A percentile compares a stretch with the other conserved stretches of the same genome.
Evolutionary conservation across 2,113 vertebrate species (phyloP).

Genomic region (Laticauda laticaudata): DNA sequence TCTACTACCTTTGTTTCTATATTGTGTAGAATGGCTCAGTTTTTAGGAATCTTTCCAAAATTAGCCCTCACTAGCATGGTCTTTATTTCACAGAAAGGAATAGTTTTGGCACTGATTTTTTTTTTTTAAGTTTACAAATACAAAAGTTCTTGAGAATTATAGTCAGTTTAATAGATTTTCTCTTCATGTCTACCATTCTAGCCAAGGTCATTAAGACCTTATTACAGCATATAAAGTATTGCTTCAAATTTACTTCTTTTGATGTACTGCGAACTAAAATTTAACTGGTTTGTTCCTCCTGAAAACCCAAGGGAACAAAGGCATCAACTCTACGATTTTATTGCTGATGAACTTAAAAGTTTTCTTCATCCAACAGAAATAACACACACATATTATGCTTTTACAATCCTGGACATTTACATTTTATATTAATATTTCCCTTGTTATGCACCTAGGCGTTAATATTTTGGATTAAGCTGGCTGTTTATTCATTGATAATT

Average conservation of each 20-base stretch:
- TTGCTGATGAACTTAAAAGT: conserved; percentile 66
- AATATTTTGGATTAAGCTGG: neutral
- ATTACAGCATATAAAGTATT: conserved; percentile 28
- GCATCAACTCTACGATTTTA: conserved; percentile 43
- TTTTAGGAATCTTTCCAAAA: conserved; percentile 1
- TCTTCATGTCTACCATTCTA: neutral
- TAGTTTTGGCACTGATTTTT: conserved; percentile 61
- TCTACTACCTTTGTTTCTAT: neutral
- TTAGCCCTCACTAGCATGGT: neutral
- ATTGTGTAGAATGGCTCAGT: neutral
- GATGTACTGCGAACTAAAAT: conserved; percentile 11
- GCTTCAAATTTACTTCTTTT: neutral
- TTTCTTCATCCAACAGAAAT: conserved; percentile 23
- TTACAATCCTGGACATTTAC: conserved; percentile 15
- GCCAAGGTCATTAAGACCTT: conserved; percentile 7
- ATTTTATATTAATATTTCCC: neutral
- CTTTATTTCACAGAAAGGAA: conserved; percentile 17
- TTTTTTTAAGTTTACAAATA: conserved; percentile 46
- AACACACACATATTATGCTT: conserved; percentile 24
- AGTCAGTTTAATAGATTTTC: conserved; percentile 29
- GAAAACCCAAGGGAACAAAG: neutral
- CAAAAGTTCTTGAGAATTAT: conserved; percentile 40
- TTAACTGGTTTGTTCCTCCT: neutral
- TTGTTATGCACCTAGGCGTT: conserved; percentile 9
- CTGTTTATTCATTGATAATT: neutral